Base-by-base conservation (phyloP, 2,888 invertebrate species). In the Hoplodrina blanda region DNA sequence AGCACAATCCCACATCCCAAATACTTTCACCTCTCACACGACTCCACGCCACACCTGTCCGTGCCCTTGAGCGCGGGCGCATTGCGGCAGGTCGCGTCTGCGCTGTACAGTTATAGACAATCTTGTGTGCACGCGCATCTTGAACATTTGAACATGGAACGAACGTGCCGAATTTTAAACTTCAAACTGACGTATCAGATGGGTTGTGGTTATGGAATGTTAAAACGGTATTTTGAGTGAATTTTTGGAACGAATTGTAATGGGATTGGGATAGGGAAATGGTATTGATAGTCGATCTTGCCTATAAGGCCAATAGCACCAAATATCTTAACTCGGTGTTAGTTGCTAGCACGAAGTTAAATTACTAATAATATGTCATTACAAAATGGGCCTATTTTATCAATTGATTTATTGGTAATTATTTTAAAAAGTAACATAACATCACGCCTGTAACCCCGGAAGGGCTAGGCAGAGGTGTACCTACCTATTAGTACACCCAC, bases 81-180 rank as follows among this genome's bases (percentile, higher is more conserved):
- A 89, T 94, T 95, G 95, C 85, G 94, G 95, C 94, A 94, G 94
- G 94, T 95, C 95, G 92, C 87, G 91, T 76, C 80, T 83, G 86
- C 78, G 78, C 75, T 70, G 82, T 85, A 91, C 91, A 90, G 91
- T 91, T 92, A 91, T 91, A 92, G 84, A 79, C 69, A 69, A 78
- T 81, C 75, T 80, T 82, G 71, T 76, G 81, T 73, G 80, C 73
- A 59, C 73, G 57, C 78, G 74, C 78, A 79, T 72, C 66, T 76
- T 70, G 71, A 70, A 83, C 69, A 65, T 67, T 69, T 54, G 52
- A 74, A 70, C 61, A 69, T 64, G 53, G 64, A 73, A 55, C 62
- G 73, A 75, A 71, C 83, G 73, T 67, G 69, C 67, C 71, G 70
- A 80, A 77, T 83, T 81, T 70, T 10, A 75, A 78, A 81, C 78